Percentiles rank a stretch among this genome's conserved stretches.
These are phyloP conservation scores for Folsomia manolachei DNA, from an alignment of 2,888 invertebrate genomes.

Conservation along the genomic window DNA sequence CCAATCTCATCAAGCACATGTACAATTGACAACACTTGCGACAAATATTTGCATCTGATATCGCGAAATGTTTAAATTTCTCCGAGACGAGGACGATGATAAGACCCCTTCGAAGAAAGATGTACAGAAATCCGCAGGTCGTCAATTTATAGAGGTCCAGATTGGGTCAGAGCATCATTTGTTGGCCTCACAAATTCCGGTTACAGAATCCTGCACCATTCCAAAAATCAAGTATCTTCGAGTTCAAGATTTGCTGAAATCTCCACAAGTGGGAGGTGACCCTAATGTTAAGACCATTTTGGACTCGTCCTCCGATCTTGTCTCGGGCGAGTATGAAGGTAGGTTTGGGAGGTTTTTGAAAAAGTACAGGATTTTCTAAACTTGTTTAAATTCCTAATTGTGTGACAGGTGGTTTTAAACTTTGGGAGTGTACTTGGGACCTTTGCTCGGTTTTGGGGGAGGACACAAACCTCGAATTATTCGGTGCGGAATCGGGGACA, in stretches of 20 bases:
- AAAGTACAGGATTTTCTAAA: background rate
- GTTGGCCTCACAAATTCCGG: background rate
- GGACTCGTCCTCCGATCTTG: constrained; percentile 42
- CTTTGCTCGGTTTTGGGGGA: constrained; percentile 64
- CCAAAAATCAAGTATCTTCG: constrained; percentile 27
- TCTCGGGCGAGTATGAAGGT: constrained; percentile 48
- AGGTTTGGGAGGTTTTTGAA: background rate
- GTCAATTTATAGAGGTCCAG: constrained; percentile 4
- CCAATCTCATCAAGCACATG: no score
- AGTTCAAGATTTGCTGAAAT: constrained; percentile 21
- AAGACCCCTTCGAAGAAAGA: background rate
- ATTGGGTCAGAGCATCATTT: constrained; percentile 16
- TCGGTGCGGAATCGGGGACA: constrained; percentile 52
- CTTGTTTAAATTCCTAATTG: constrained; percentile 2
- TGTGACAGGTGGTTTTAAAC: constrained; percentile 78
- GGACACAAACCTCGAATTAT: constrained; percentile 42
- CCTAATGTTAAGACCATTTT: constrained; percentile 29
- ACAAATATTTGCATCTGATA: no score
- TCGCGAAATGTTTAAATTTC: constrained; percentile 33
- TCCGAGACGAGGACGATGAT: constrained; percentile 18
- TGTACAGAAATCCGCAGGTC: background rate
- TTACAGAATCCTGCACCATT: background rate
- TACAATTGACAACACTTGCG: no score
- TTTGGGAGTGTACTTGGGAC: constrained; percentile 93
- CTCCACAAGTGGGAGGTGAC: constrained; percentile 23